phyloP scores from a whole-genome alignment of 2,113 vertebrate species.

The Trematocara zebra region DNA sequence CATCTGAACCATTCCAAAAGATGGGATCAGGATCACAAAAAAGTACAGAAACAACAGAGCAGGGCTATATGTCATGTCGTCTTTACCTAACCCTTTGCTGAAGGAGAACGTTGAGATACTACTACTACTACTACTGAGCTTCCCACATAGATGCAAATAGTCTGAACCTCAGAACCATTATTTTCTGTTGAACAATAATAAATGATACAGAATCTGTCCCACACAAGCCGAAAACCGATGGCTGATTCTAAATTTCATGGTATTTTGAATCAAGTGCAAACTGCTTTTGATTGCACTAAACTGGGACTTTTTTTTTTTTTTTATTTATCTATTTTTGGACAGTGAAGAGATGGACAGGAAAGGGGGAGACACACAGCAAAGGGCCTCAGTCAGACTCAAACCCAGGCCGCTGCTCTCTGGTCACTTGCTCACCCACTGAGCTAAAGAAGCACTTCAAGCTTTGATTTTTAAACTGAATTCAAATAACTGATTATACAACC shows the following conservation, averaged over 20 bases:
- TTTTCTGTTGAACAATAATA: background rate
- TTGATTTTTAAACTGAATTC: background rate
- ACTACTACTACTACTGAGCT: background rate
- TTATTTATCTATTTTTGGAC: background rate
- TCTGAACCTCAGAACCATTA: background rate
- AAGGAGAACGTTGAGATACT: background rate
- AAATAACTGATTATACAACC: background rate
- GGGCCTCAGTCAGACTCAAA: background rate
- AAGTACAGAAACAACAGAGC: background rate
- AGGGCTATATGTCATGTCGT: background rate
- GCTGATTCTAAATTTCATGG: background rate
- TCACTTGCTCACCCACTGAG: background rate
- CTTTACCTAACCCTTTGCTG: background rate
- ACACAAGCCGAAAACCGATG: fast-evolving
- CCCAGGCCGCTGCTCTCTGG: background rate
- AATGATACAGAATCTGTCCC: background rate
- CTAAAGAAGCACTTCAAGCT: background rate
- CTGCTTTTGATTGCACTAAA: background rate
- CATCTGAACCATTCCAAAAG: background rate
- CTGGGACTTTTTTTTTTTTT: background rate
- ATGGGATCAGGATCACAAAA: background rate
- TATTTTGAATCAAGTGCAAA: background rate
- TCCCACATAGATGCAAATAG: background rate
- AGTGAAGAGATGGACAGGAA: background rate
- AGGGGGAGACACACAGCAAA: background rate